phyloP scores from a whole-genome alignment of 2,797 vertebrate species.

The Otolemur crassicaudatus region DNA sequence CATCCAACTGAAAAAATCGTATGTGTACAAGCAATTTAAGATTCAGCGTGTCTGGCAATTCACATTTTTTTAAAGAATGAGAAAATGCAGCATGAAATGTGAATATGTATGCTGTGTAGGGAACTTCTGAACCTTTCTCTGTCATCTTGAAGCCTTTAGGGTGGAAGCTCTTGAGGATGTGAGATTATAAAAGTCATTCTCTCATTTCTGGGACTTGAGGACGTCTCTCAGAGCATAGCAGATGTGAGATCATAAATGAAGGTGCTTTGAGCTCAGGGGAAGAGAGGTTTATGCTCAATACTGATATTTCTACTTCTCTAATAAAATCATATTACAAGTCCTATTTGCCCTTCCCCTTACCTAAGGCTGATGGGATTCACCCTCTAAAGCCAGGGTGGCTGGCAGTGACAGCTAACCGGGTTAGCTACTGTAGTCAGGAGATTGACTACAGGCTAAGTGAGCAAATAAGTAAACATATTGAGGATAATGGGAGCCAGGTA shows the following conservation, averaged over 20 bases:
- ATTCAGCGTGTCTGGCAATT: conserved; percentile 67
- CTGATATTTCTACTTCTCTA: background rate
- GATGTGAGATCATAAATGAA: conserved; percentile 5
- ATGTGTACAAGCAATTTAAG: conserved; percentile 63
- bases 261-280: background rate
- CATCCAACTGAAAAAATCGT: conserved; percentile 43
- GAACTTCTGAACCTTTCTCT: background rate
- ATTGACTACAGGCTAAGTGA: background rate
- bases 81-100: conserved; percentile 48
- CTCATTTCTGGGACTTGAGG: background rate
- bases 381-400: background rate
- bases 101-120: background rate
- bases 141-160: background rate
- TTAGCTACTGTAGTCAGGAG: background rate
- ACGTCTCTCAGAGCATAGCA: conserved; percentile 11
- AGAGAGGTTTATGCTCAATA: conserved; percentile 17
- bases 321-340: background rate
- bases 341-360: background rate
- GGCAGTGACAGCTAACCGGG: background rate
- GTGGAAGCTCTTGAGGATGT: background rate
- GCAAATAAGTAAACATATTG: background rate
- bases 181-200: conserved; percentile 52
- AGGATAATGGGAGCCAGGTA: background rate
- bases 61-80: conserved; percentile 49
- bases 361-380: background rate